phyloP scores from a whole-genome alignment of 2,113 vertebrate species.

The Procavia capensis region DNA sequence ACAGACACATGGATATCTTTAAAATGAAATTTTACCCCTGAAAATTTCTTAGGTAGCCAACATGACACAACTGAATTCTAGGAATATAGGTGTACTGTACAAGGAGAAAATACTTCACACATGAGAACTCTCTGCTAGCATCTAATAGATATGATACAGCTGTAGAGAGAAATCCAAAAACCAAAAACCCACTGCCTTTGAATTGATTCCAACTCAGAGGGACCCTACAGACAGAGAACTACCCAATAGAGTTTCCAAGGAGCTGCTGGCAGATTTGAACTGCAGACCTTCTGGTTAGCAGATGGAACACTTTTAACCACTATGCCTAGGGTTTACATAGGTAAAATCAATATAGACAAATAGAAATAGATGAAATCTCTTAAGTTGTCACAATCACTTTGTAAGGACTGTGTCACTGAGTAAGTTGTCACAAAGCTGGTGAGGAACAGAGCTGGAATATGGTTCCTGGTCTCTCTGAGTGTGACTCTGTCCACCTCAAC shows the following conservation, averaged over 20 bases:
- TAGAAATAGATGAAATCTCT: background rate
- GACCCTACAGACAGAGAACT: no score
- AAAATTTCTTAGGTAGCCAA: background rate
- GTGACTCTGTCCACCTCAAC: background rate
- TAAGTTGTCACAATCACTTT: background rate
- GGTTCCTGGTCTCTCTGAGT: background rate
- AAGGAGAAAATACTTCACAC: background rate
- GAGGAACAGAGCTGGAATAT: no score
- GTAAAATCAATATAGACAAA: background rate
- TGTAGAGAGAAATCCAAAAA: background rate
- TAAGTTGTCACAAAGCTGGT: no score
- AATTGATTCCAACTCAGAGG: no score
- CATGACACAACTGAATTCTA: background rate
- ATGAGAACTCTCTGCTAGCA: background rate
- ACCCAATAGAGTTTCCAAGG: no score
- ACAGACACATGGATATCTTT: background rate
- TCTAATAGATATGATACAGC: no score
- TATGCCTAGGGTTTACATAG: no score
- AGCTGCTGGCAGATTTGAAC: no score
- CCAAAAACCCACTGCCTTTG: no score
- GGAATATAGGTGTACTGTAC: background rate
- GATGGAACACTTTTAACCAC: no score
- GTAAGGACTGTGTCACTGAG: background rate
- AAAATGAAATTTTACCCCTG: background rate
- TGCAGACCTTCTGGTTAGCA: no score